Percentiles rank a stretch among this genome's conserved stretches.
phyloP scores from a whole-genome alignment of 2,113 vertebrate species.

The Pogona vitticeps region DNA sequence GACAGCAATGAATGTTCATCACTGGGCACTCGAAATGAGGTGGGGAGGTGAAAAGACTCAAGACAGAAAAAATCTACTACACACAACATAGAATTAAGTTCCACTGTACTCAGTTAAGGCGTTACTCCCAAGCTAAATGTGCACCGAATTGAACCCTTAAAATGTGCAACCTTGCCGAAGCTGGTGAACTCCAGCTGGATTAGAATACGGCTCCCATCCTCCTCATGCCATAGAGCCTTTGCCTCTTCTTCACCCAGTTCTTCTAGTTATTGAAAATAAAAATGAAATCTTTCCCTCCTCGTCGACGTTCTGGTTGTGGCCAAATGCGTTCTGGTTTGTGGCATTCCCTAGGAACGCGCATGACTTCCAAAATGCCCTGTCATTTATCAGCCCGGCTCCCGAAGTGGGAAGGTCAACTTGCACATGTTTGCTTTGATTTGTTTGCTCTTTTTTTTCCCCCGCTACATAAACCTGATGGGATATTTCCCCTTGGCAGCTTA shows the following conservation, averaged over 20 bases:
- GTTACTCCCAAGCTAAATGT: background rate
- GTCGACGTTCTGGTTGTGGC: too few relatives aligned
- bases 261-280: too few relatives aligned
- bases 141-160: background rate
- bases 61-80: too few relatives aligned
- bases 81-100: background rate
- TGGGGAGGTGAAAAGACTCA: too few relatives aligned
- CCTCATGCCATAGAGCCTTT: background rate
- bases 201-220: background rate
- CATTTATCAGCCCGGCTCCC: too few relatives aligned
- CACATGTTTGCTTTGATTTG: background rate
- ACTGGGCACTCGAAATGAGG: too few relatives aligned
- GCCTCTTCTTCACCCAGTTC: too few relatives aligned
- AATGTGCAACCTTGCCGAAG: background rate
- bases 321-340: too few relatives aligned
- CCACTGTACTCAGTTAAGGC: background rate
- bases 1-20: too few relatives aligned
- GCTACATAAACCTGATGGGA: background rate
- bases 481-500: slow-evolving; percentile 18
- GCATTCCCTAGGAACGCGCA: too few relatives aligned
- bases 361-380: too few relatives aligned
- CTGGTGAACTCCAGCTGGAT: background rate
- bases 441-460: slow-evolving; percentile 14
- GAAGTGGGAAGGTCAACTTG: background rate
- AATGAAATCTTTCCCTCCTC: too few relatives aligned